Base-by-base conservation (phyloP, 2,888 invertebrate species). In the Amblyjoppa fuscipennis region DNA sequence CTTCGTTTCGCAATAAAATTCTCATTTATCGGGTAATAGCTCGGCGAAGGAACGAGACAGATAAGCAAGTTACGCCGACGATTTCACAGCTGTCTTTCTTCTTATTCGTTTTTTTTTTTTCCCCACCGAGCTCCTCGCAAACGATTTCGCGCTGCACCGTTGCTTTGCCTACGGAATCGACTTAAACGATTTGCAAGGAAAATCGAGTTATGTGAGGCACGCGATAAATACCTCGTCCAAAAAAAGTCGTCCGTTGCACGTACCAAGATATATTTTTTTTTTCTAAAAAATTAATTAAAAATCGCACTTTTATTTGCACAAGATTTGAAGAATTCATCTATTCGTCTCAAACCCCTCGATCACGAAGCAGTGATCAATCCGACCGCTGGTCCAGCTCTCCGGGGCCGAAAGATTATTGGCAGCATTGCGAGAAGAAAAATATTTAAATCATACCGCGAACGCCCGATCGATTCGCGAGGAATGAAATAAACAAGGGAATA, bases 81-180 rank as follows among this genome's bases (percentile, higher is more conserved):
- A 71, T 61, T 53, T 45, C 59, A 20, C 53, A 13, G 76, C 56
- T 66, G 49, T 49, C 53, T 78, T 68, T 45, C 13, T 41, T 41
- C 9, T 11, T 45, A 38, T 64, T 81, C 7, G 51, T 83, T 77
- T 75, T 76, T 77, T 76, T 77, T 51, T 64, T 31, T 61, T 20
- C 20, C 13, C 11, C 6, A n/a, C 51, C 45, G 51, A 34, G 51
- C 49, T 59, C 31, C 59, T 69, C 59, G 70, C 56, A 34, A 70
- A 61, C 34, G 34, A 20, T 45, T 45, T 59, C 45, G 31, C 7
- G 45, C 34, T 59, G 70, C n/a, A 64, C 34, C 13, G 16, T 13
- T 16, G 4, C 34, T 61, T 5, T 31, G 11, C 28, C 59, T 61
- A 16, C 31, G 1, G 34, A 31, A 61, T 61, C 28, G 6, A 31